Evolutionary conservation across 2,797 vertebrate genomes (phyloP).

Genomic region (Darevskia mixta): DNA sequence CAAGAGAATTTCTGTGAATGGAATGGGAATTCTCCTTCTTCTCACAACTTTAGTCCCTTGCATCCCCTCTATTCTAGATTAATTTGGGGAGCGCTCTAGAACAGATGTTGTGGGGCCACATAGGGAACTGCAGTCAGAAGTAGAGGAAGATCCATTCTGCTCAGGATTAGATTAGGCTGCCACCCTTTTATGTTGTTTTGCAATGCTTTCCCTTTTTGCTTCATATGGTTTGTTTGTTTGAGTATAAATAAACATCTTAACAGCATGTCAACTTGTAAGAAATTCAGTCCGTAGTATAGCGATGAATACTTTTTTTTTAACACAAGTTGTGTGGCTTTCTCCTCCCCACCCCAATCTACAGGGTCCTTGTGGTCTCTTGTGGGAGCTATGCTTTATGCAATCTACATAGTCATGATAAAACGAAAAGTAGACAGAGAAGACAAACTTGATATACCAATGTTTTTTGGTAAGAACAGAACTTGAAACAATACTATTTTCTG

Average conservation of each 20-base stretch:
- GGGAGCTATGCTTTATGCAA: slow-evolving; percentile 91
- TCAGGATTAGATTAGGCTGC: too few species aligned
- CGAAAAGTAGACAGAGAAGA: slow-evolving; percentile 96
- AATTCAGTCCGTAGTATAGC: not conserved
- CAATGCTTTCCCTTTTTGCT: not conserved
- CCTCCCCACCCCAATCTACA: slow-evolving; percentile 62
- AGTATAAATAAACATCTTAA: not conserved
- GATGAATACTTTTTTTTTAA: not conserved
- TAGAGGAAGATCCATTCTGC: too few species aligned
- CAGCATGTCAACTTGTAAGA: not conserved
- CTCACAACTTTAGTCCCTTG: too few species aligned
- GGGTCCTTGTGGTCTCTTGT: slow-evolving; percentile 94
- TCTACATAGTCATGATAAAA: slow-evolving; percentile 98
- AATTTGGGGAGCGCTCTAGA: too few species aligned
- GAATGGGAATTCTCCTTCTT: too few species aligned
- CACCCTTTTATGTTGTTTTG: not conserved
- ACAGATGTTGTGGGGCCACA: too few species aligned
- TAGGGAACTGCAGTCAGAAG: too few species aligned
- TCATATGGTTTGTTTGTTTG: not conserved
- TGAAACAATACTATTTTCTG: not conserved
- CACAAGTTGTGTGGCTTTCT: not conserved
- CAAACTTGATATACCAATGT: slow-evolving; percentile 97
- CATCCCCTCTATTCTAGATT: too few species aligned
- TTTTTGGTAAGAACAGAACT: slow-evolving; percentile 87
- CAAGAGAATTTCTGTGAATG: too few species aligned